phyloP scores from a whole-genome alignment of 2,113 vertebrate species.

The Laticauda laticaudata region DNA sequence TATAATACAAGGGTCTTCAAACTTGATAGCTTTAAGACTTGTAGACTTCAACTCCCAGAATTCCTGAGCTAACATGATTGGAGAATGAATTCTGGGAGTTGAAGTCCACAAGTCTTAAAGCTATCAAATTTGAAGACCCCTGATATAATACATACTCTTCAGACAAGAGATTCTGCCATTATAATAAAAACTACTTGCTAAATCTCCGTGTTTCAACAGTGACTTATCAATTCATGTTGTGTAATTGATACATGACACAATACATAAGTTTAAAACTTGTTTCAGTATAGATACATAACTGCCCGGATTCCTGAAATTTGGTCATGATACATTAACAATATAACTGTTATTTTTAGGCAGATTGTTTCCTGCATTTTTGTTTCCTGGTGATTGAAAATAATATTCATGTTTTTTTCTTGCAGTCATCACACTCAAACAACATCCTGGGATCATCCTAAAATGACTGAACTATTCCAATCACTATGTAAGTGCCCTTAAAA shows the following conservation, averaged over 20 bases:
- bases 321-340: background rate
- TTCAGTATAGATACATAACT: background rate
- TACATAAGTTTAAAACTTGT: background rate
- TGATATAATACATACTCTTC: background rate
- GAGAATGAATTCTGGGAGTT: too few species aligned
- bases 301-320: background rate
- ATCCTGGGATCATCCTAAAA: slow-evolving; percentile 96
- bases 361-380: fast-evolving
- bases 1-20: background rate
- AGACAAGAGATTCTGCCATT: background rate
- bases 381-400: slow-evolving; percentile 27
- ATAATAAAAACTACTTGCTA: background rate
- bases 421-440: slow-evolving; percentile 94
- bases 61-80: too few species aligned
- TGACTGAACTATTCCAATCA: slow-evolving; percentile 94
- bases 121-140: too few species aligned
- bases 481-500: slow-evolving; percentile 76
- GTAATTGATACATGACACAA: background rate
- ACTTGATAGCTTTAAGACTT: too few species aligned
- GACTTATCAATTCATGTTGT: background rate
- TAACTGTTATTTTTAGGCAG: background rate
- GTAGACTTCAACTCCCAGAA: too few species aligned
- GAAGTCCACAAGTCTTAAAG: too few species aligned
- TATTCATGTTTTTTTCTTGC: slow-evolving; percentile 22
- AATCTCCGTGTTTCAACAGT: background rate